Percentiles rank a stretch among this genome's conserved stretches.
phyloP scores from a whole-genome alignment of 1,140 invertebrate species.

The Agrypnia vestita region DNA sequence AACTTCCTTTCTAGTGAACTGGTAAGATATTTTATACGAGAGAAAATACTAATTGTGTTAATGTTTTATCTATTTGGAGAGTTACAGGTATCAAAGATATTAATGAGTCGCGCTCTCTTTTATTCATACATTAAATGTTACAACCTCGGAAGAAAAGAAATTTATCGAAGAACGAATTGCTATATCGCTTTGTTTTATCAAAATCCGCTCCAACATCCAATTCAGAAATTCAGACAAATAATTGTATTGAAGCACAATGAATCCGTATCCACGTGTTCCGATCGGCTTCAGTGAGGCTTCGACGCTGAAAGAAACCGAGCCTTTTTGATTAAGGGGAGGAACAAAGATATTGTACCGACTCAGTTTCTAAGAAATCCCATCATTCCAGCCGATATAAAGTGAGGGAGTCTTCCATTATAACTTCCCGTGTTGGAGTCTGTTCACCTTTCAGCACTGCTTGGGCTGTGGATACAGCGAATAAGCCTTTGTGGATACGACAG shows the following conservation, averaged over 20 bases:
- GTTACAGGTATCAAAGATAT: too few species aligned
- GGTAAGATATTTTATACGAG: too few species aligned
- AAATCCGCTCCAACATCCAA: neutral
- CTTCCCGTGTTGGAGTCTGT: neutral
- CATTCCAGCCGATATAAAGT: neutral
- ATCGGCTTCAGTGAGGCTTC: neutral
- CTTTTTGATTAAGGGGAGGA: neutral
- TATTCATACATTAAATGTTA: too few species aligned
- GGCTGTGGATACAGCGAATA: neutral
- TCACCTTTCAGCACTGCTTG: neutral
- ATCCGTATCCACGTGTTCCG: too few species aligned
- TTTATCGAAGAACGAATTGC: neutral
- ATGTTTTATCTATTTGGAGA: too few species aligned
- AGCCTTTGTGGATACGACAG: neutral
- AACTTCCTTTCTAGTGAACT: too few species aligned
- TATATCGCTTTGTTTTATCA: neutral
- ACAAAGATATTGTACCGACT: neutral
- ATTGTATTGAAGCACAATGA: too few species aligned
- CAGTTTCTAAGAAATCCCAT: neutral
- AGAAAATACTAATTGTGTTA: too few species aligned
- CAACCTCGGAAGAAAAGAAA: neutral
- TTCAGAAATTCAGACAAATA: neutral
- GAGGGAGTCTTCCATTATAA: neutral
- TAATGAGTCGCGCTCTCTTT: too few species aligned
- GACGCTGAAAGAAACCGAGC: neutral